Conservation (phyloP, 2,888 invertebrate species). For the Nipponacmea schrenckii region DNA sequence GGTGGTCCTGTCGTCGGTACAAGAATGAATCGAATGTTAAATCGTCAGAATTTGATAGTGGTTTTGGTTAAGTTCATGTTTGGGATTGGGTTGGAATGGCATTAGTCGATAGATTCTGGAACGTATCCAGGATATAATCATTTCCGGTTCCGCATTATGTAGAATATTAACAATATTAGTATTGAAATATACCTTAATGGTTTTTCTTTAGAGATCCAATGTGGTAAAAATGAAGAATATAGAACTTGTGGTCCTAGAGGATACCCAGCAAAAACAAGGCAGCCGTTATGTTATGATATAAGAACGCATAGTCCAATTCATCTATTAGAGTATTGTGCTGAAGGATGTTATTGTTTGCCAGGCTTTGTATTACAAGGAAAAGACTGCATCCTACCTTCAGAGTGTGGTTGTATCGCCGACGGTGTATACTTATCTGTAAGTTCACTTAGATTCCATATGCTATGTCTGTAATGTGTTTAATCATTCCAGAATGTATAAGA, state of each 20-base stretch:
- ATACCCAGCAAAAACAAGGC: conserved; percentile 15
- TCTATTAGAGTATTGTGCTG: conserved; percentile 22
- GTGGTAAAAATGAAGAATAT: conserved; percentile 41
- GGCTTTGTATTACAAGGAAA: conserved; percentile 41
- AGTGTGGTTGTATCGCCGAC: conserved; percentile 53
- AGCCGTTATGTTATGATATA: conserved; percentile 30
- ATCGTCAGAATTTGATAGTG: no score
- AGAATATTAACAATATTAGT: no score
- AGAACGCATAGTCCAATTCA: background rate
- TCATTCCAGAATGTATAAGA: no score
- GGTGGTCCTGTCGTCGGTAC: no score
- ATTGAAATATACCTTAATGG: no score
- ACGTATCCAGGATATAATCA: no score
- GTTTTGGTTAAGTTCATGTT: no score
- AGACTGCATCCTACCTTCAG: conserved; percentile 36
- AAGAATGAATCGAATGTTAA: no score
- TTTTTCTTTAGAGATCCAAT: conserved; percentile 27
- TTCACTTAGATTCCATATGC: background rate
- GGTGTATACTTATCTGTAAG: conserved; percentile 29
- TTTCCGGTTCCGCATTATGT: no score
- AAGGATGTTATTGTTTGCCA: conserved; percentile 49
- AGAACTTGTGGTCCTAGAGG: conserved; percentile 27
- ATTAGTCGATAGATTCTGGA: no score
- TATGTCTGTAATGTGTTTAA: background rate
- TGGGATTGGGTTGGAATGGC: no score